Evolutionary conservation across 2,113 vertebrate genomes (phyloP), one percentile per base, ranked within the genome.

Genomic region (Elachura formosa): DNA sequence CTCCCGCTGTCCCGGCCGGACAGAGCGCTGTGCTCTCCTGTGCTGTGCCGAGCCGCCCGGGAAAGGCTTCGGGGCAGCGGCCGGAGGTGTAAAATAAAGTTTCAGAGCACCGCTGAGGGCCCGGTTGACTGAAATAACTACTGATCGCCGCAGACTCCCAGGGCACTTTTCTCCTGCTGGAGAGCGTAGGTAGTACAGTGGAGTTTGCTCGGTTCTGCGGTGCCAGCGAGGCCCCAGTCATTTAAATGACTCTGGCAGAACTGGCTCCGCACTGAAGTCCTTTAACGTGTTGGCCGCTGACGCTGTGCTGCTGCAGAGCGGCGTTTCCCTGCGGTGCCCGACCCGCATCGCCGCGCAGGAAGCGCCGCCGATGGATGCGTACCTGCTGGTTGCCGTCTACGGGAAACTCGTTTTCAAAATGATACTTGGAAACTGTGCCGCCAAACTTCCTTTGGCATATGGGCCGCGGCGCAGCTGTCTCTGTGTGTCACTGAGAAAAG

Each of bases 381-480:
- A 45, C 74, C 90, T 34, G 82, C 29, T 17, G 74, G 16, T 8
- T 63, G 28, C 52, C 38, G 3, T 16, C 83, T 45, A 45, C 19
- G 40, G 87, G 81, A 91, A 94, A 93, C 66, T 80, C 28, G 1
- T 92, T 77, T 92, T 92, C 85, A 59, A 68, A 95, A 18, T 25
- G 88, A 80, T 80, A 62, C 86, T 67, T 84, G 91, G 82, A 82
- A 84, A 69, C 14, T 0, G 83, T 74, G 93, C 89, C 89, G 14
- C 95, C 49, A 69, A 81, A 66, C 87, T 94, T 95, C 87, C 73
- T 84, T 64, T 69, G 90, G 62, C 87, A 40, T 12, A 16, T 4
- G 55, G 68, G 85, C 85, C 59, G 86, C 9, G 38, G 16, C 68
- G 29, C 95, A 90, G 85, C 85, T 90, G 96, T 73, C 95, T 75